phyloP scores from a whole-genome alignment of 2,797 vertebrate species.

The Dicrostonyx torquatus region DNA sequence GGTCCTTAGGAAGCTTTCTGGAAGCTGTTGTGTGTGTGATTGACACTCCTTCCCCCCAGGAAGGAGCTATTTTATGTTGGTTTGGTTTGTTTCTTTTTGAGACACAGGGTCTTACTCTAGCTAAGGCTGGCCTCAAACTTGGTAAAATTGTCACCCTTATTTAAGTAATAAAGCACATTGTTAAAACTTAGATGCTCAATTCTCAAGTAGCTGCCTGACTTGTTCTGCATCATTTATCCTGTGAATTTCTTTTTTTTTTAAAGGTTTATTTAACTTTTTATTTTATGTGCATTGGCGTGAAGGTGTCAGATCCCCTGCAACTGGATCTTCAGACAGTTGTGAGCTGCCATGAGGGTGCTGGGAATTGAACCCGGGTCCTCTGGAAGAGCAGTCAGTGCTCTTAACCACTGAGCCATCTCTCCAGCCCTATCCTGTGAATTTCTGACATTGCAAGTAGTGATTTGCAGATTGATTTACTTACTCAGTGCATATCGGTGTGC shows the following conservation, averaged over 20 bases:
- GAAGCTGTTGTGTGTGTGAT: neutral
- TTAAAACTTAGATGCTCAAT: slow-evolving; percentile 42
- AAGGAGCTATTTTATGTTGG: slow-evolving; percentile 30
- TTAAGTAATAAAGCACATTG: slow-evolving; percentile 39
- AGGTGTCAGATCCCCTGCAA: too few relatives aligned
- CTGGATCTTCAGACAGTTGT: too few relatives aligned
- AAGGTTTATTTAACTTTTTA: too few relatives aligned
- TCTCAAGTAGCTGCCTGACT: slow-evolving; percentile 27
- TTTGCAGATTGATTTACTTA: slow-evolving; percentile 65
- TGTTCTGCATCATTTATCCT: slow-evolving; percentile 60
- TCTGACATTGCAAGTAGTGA: slow-evolving; percentile 56
- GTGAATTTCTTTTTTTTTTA: too few relatives aligned
- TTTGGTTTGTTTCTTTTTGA: neutral
- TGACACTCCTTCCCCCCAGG: neutral
- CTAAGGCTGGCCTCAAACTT: neutral
- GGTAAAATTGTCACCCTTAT: neutral
- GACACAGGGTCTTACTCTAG: neutral
- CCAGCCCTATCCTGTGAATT: slow-evolving; percentile 69
- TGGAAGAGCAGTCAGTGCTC: too few relatives aligned
- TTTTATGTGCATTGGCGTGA: too few relatives aligned
- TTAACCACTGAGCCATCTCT: too few relatives aligned
- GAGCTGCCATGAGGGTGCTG: too few relatives aligned
- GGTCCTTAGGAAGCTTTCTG: neutral
- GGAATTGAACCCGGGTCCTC: too few relatives aligned
- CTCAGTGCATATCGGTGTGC: neutral